Evolutionary conservation across 2,797 vertebrate genomes (phyloP).

Genomic region (Decapterus maruadsi): DNA sequence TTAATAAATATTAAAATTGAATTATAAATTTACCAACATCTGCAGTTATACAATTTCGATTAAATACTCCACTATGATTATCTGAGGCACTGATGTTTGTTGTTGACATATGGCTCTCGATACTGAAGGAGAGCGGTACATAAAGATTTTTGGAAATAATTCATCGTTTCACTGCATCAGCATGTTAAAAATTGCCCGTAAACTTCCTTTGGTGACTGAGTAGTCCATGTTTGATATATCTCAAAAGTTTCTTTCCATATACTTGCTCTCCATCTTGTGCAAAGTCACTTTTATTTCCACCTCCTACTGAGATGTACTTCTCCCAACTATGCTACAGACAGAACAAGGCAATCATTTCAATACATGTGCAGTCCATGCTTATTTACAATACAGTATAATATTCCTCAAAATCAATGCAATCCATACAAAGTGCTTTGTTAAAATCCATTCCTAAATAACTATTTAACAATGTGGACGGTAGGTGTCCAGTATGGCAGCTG

Average conservation of each 20-base stretch:
- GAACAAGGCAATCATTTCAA: conserved; percentile 78
- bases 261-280: conserved; percentile 62
- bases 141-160: conserved; percentile 67
- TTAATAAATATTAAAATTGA: conserved; percentile 80
- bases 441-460: conserved; percentile 81
- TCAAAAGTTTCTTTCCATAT: conserved; percentile 45
- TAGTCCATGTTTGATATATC: conserved; percentile 53
- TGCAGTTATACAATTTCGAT: conserved; percentile 78
- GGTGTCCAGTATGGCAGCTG: conserved; percentile 86
- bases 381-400: conserved; percentile 80
- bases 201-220: conserved; percentile 77
- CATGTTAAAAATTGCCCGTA: conserved; percentile 71
- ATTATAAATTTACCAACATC: conserved; percentile 79
- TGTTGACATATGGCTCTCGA: conserved; percentile 71
- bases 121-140: conserved; percentile 67
- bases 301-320: conserved; percentile 65
- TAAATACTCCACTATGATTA: conserved; percentile 78
- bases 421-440: conserved; percentile 85
- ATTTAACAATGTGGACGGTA: conserved; percentile 73
- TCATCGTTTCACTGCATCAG: conserved; percentile 66
- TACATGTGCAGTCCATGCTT: conserved; percentile 81
- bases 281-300: conserved; percentile 66
- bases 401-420: conserved; percentile 78
- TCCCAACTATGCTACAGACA: conserved; percentile 83
- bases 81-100: conserved; percentile 84